Evolutionary conservation across 1,140 invertebrate genomes (phyloP), one percentile per base, ranked within the genome.

Genomic region (Camponotus vicinus): DNA sequence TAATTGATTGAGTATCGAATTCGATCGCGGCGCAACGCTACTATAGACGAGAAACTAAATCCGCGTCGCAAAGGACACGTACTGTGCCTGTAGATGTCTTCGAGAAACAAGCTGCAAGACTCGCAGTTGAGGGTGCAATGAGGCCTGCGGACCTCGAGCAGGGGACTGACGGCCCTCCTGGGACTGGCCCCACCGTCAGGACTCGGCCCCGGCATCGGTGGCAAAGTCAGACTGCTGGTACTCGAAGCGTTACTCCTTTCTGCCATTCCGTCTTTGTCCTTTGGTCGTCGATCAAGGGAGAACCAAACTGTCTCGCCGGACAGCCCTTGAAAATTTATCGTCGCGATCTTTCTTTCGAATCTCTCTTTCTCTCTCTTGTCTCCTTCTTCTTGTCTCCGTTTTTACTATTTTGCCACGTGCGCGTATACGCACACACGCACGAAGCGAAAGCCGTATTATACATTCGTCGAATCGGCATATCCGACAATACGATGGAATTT

Each of bases 71-170:
- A 61, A 59, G 77, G 66, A 85, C 87, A 94, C 94, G 70, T 96
- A 96, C 96, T 96, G 95, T 97, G 96, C 94, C 96, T 97, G 94
- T 97, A 97, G 87, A 96, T 95, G 87, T 97, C 96, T 92, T 97
- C 97, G 55, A 97, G 95, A 78, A 96, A 96, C 55, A 96, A 95
- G 69, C 96, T 97, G 95, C 97, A 97, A 85, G 96, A 96, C 87
- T 97, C 96, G 92, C 97, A 97, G 92, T 97, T 97, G 32, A 97
- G 95, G 2, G 97, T 97, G 94, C 97, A 97, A 89, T 97, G 96
- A 32, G 97, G 97, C 70, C 97, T 94, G 27, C 97, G 95, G 83
- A 97, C 96, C 94, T 97, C 97, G 63, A 97, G 95, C 40, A 97
- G 93, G 2, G 97, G 97, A 88, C 97, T 97, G 57, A 97, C 96